Base-by-base conservation (phyloP, 1,140 invertebrate genomes). In the Rhizoglyphus robini region DNA sequence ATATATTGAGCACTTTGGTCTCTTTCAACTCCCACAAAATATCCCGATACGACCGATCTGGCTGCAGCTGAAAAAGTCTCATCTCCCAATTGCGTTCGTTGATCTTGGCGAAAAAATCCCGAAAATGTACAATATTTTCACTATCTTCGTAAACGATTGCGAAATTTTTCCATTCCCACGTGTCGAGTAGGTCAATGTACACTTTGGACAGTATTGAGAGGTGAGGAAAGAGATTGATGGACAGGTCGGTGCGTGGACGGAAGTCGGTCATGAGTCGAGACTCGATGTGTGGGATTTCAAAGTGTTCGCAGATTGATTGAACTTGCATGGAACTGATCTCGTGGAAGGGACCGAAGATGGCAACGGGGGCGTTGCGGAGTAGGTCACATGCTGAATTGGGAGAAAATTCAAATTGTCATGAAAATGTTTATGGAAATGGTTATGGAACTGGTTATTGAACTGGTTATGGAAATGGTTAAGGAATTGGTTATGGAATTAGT, bases 121-220 rank as follows among this genome's bases (percentile, higher is more conserved):
- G 68, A n/a, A 72, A 60, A 20, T 72, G 65, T 30, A 69, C 65
- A 32, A 72, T 67, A 32, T 90, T 88, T 72, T 94, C 89, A 74
- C 91, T 90, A 77, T 87, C 88, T 76, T 95, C 91, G 75, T 94
- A 95, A 65, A 96, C 86, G 68, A 95, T 90, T 15, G 89, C 90
- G 74, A 94, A 95, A 25, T 84, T 85, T 74, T 87, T 88, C 91
- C 91, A 95, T 29, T 85, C 84, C 84, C 86, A 90, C 46, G 86
- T 83, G 73, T 86, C 83, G 34, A 94, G 86, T 63, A 95, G 77
- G 79, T 93, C 90, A 48, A 89, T 85, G 75, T 90, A 93, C 11
- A 89, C 89, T 46, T 70, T 69, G 66, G 75, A 89, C 23, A 95
- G 77, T 23, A 87, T 85, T 63, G 85, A 85, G 11, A 90, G 88